Conservation (phyloP, 37 sponge, comb jelly and placozoan species). For the Agelas oroides region DNA sequence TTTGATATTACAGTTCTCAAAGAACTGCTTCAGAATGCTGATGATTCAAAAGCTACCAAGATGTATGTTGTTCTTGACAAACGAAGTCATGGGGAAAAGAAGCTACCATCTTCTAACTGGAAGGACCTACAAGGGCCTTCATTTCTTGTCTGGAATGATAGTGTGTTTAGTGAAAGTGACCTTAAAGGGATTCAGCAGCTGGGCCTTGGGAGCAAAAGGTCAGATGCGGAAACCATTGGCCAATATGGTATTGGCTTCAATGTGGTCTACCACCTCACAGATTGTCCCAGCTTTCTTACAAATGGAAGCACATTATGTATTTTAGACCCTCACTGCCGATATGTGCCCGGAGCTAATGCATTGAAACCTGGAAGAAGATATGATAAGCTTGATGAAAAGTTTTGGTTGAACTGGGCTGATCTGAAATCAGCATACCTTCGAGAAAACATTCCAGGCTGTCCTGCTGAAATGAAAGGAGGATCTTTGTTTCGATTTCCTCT, state of each 20-base stretch:
- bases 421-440: slow-evolving; percentile 33
- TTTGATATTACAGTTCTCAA: slow-evolving; percentile 46
- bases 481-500: slow-evolving; percentile 54
- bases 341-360: slow-evolving; percentile 18
- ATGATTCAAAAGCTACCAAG: slow-evolving; percentile 79
- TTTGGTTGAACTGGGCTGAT: slow-evolving; percentile 29
- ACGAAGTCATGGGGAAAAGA: slow-evolving; percentile 19
- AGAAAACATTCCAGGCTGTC: not conserved
- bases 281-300: slow-evolving; percentile 78
- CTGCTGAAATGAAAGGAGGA: slow-evolving; percentile 21
- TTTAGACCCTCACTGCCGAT: slow-evolving; percentile 59
- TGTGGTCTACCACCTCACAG: slow-evolving; percentile 82
- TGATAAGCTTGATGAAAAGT: slow-evolving; percentile 40
- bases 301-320: slow-evolving; percentile 64
- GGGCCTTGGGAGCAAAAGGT: slow-evolving; percentile 68
- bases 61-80: slow-evolving; percentile 76
- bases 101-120: slow-evolving; percentile 37
- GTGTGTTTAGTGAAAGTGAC: slow-evolving; percentile 50
- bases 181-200: slow-evolving; percentile 72
- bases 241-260: slow-evolving; percentile 88
- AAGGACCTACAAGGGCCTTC: slow-evolving; percentile 64
- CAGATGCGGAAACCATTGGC: slow-evolving; percentile 59
- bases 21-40: slow-evolving; percentile 86
- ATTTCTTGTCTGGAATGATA: slow-evolving; percentile 67
- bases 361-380: slow-evolving; percentile 14